Evolutionary conservation across 2,888 invertebrate genomes (phyloP), one percentile per base, ranked within the genome.

Genomic region (Incurvaria masculella): DNA sequence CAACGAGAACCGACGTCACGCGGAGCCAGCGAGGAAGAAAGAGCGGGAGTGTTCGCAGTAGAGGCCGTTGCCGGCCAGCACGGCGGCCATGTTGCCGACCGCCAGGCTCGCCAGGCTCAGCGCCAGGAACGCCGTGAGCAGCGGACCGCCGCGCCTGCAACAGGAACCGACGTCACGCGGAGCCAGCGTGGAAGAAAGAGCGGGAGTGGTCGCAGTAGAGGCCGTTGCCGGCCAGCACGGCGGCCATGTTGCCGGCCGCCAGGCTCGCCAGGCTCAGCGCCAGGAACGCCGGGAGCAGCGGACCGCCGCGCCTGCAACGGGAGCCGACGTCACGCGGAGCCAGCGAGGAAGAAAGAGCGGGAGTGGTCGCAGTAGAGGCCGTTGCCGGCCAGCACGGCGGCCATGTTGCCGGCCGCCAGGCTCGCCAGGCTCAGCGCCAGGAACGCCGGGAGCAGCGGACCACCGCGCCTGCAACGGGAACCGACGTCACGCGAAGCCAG

Each of bases 151-250:
- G 55, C 57, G 51, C 52, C 42, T 42, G 53, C 21, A 51, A 17
- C n/a, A n/a, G n/a, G n/a, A n/a, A n/a, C n/a, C n/a, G n/a, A n/a
- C n/a, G n/a, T n/a, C n/a, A n/a, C n/a, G n/a, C n/a, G n/a, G n/a
- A n/a, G n/a, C n/a, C n/a, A n/a, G n/a, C n/a, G n/a, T n/a, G n/a
- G n/a, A n/a, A n/a, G n/a, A n/a, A n/a, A n/a, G n/a, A n/a, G n/a
- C n/a, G n/a, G n/a, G n/a, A n/a, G n/a, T n/a, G n/a, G 64, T 86
- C 86, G 17, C 86, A 71, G 58, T 84, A 83, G 55, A 86, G 72
- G 21, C 86, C 78, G 52, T 84, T 80, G 59, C 83, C 78, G 41
- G 85, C 75, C 54, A 86, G 66, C 54, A 85, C 73, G 48, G 85
- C 71, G 26, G 85, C 74, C 58, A 84, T 68, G 72, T 86, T 75